phyloP scores from a whole-genome alignment of 2,113 vertebrate species.

The Platycercus adscitus region DNA sequence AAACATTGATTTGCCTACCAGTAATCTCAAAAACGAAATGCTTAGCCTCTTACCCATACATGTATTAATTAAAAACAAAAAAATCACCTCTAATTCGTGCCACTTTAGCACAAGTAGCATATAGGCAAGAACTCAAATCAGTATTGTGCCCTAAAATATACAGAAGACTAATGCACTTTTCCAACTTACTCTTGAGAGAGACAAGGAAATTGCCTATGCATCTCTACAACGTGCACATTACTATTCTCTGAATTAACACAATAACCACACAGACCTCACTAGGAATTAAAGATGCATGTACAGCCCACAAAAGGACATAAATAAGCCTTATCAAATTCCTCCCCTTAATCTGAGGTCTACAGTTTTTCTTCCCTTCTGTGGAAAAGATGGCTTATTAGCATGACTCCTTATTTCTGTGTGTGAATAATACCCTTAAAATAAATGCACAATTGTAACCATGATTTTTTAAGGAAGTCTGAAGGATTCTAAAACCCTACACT shows the following conservation, averaged over 20 bases:
- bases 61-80: neutral
- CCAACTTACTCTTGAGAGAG: neutral
- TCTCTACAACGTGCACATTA: neutral
- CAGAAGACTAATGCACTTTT: neutral
- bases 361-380: neutral
- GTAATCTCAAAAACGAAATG: neutral
- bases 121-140: neutral
- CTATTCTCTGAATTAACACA: neutral
- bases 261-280: neutral
- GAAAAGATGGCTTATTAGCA: neutral
- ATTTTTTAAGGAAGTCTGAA: neutral
- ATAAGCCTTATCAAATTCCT: neutral
- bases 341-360: neutral
- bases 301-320: neutral
- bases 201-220: neutral
- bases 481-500: neutral
- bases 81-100: neutral
- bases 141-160: neutral
- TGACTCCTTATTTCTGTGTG: neutral
- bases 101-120: neutral
- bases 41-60: neutral
- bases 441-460: neutral
- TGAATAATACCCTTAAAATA: neutral
- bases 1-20: neutral
- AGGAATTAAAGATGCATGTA: neutral